phyloP scores from a whole-genome alignment of 1,140 invertebrate species.

The Elymnias hypermnestra region DNA sequence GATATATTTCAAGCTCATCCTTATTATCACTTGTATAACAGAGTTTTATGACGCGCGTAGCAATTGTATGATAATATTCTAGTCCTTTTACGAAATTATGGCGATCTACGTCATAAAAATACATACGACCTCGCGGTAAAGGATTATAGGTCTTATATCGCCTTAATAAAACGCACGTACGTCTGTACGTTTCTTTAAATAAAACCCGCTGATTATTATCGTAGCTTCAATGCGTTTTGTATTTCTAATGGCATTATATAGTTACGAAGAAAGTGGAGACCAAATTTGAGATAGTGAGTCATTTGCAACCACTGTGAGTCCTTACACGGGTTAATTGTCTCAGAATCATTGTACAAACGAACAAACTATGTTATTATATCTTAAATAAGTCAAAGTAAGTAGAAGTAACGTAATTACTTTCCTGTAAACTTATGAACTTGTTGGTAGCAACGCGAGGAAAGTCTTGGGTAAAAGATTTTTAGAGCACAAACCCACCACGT shows the following conservation, averaged over 20 bases:
- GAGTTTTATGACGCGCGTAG: slow-evolving; percentile 45
- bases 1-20: slow-evolving; percentile 23
- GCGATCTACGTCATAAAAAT: slow-evolving; percentile 44
- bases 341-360: too few relatives aligned
- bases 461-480: not conserved
- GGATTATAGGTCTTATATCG: slow-evolving; percentile 23
- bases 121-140: slow-evolving; percentile 16
- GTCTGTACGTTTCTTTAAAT: not conserved
- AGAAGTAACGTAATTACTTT: too few relatives aligned
- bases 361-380: too few relatives aligned
- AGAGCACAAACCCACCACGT: too few relatives aligned
- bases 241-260: slow-evolving; percentile 22
- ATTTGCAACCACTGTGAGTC: not conserved
- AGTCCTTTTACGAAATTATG: slow-evolving; percentile 56
- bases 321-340: too few relatives aligned
- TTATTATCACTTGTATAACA: slow-evolving; percentile 29
- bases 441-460: too few relatives aligned
- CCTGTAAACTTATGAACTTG: too few relatives aligned
- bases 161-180: slow-evolving; percentile 16
- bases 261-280: slow-evolving; percentile 17
- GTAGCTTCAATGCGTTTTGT: slow-evolving; percentile 20
- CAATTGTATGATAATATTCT: slow-evolving; percentile 66
- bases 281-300: not conserved
- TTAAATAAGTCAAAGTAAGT: too few relatives aligned
- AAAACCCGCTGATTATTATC: slow-evolving; percentile 23